Percentiles rank a stretch among this genome's conserved stretches.
Conservation (phyloP, 2,888 invertebrate species). For the Cyrtodaria siliqua region DNA sequence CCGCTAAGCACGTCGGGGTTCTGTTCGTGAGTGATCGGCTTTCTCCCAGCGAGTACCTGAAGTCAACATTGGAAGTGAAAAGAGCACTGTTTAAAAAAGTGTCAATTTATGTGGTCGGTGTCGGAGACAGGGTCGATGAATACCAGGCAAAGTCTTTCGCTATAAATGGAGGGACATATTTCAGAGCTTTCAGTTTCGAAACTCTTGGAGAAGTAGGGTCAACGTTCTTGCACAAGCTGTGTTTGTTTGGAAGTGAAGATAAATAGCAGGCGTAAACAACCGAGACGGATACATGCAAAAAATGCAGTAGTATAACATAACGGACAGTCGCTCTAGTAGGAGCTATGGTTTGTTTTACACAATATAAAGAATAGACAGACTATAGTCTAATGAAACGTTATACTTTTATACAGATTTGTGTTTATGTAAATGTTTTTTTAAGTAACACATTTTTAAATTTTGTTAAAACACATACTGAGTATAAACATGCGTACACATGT, state of each 20-base stretch:
- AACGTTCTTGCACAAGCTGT: conserved; percentile 39
- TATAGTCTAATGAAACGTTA: too few relatives aligned
- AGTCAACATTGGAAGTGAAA: conserved; percentile 50
- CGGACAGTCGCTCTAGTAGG: too few relatives aligned
- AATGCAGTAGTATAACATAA: too few relatives aligned
- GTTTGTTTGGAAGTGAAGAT: conserved; percentile 47
- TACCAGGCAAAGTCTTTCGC: conserved; percentile 44
- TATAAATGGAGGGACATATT: conserved; percentile 34
- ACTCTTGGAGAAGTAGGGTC: conserved; percentile 27
- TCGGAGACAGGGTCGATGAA: conserved; percentile 53
- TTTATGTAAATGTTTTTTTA: too few relatives aligned
- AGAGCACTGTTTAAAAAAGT: conserved; percentile 60
- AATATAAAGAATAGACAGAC: too few relatives aligned
- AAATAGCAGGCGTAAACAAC: too few relatives aligned
- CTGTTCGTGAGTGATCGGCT: conserved; percentile 53
- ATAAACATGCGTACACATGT: too few relatives aligned
- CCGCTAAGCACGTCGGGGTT: conserved; percentile 49
- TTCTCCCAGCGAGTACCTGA: conserved; percentile 29
- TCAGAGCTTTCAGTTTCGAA: conserved; percentile 43
- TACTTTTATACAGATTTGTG: too few relatives aligned
- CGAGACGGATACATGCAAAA: too few relatives aligned
- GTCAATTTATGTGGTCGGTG: conserved; percentile 64
- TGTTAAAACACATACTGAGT: too few relatives aligned
- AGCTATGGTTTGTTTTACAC: too few relatives aligned
- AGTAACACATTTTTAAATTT: too few relatives aligned